Evolutionary conservation across 2,797 vertebrate genomes (phyloP).

Genomic region (Dicrostonyx torquatus): DNA sequence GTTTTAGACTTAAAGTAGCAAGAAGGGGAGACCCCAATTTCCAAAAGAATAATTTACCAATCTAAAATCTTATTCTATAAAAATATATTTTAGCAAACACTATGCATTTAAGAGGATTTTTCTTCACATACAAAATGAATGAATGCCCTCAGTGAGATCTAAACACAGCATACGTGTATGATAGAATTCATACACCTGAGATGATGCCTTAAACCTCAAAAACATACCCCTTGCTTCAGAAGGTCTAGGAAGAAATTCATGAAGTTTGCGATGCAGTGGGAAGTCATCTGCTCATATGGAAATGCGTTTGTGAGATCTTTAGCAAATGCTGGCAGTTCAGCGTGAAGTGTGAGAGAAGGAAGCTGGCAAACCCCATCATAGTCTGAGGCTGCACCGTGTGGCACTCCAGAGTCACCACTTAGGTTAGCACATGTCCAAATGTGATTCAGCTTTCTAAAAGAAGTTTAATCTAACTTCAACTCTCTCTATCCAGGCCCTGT

Average conservation of each 20-base stretch:
- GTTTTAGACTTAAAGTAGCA: background rate
- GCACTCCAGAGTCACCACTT: background rate
- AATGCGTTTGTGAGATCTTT: background rate
- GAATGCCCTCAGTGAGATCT: background rate
- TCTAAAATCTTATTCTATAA: background rate
- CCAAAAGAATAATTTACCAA: background rate
- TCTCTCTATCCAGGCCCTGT: background rate
- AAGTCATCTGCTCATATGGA: background rate
- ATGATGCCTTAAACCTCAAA: background rate
- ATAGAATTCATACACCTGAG: background rate
- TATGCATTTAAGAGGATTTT: background rate
- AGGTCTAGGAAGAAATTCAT: background rate
- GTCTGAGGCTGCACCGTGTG: rapidly evolving
- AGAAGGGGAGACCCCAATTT: background rate
- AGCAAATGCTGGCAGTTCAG: too few relatives aligned
- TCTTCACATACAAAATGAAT: background rate
- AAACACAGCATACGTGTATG: background rate
- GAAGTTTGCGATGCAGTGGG: background rate
- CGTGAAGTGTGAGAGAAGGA: background rate
- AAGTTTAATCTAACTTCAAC: background rate
- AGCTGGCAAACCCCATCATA: background rate
- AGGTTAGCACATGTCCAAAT: background rate
- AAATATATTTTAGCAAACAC: background rate
- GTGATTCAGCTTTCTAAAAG: background rate
- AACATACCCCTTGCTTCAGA: background rate